Evolutionary conservation across 2,113 vertebrate species (phyloP).

Genomic region (Scatophagus argus): DNA sequence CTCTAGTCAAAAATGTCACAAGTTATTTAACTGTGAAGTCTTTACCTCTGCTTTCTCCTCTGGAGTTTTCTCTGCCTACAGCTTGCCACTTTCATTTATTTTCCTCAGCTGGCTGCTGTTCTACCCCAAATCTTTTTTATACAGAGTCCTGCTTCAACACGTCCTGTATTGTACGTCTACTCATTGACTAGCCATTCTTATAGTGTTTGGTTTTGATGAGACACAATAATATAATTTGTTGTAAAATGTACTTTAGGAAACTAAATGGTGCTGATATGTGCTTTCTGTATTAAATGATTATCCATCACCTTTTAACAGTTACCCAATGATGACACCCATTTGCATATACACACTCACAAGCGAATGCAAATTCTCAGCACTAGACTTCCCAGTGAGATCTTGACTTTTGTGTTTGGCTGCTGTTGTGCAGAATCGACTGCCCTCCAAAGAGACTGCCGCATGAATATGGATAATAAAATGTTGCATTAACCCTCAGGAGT

Average conservation of each 20-base stretch:
- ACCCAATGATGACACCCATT: conserved; percentile 12
- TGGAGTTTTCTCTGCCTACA: conserved; percentile 57
- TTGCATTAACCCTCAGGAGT: too few species aligned
- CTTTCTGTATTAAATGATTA: conserved; percentile 43
- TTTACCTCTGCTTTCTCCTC: conserved; percentile 57
- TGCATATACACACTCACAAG: conserved; percentile 1
- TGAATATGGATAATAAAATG: conserved; percentile 71
- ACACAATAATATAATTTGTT: conserved; percentile 52
- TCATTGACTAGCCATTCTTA: conserved; percentile 45
- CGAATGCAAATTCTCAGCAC: conserved; percentile 35
- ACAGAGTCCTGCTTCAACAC: conserved; percentile 34
- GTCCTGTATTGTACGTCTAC: conserved; percentile 62
- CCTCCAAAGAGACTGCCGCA: conserved; percentile 60
- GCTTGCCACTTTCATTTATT: conserved; percentile 68
- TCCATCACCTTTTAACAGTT: conserved; percentile 17
- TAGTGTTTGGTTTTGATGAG: conserved; percentile 52
- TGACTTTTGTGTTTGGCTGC: conserved; percentile 49
- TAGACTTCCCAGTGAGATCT: conserved; percentile 42
- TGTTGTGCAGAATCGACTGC: conserved; percentile 55
- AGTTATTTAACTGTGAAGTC: conserved; percentile 77
- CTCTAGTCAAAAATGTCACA: conserved; percentile 77
- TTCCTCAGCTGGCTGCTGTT: conserved; percentile 55
- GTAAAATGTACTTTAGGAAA: conserved; percentile 51
- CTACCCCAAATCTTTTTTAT: conserved; percentile 38
- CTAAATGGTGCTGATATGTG: conserved; percentile 44